Conservation (phyloP, 1,140 invertebrate species). For the Pseudomyrmex dendroicus region DNA sequence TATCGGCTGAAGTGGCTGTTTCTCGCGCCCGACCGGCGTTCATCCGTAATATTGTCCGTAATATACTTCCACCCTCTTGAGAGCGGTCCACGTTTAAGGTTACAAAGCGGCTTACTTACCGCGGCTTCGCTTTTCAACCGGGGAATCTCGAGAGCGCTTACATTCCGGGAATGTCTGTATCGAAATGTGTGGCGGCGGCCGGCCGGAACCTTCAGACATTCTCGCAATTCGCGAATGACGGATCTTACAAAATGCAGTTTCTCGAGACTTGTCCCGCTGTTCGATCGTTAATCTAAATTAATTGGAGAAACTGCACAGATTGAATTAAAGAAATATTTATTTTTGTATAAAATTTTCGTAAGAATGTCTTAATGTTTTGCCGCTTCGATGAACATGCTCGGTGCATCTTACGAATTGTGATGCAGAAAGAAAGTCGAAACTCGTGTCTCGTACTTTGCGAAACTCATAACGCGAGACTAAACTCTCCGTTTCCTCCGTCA, state of each 20-base stretch:
- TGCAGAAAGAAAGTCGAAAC: neutral
- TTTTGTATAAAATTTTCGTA: neutral
- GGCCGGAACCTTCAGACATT: neutral
- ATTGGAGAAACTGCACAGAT: neutral
- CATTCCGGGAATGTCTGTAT: constrained; percentile 68
- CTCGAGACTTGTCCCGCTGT: no score
- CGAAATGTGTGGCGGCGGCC: neutral
- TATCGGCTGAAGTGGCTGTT: constrained; percentile 71
- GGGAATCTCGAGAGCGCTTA: constrained; percentile 71
- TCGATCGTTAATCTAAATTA: neutral
- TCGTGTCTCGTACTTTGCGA: constrained; percentile 17
- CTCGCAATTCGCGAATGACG: neutral
- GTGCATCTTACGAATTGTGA: neutral
- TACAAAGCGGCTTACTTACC: constrained; percentile 73
- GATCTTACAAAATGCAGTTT: neutral
- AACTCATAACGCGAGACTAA: constrained; percentile 48
- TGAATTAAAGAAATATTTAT: neutral
- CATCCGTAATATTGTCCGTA: constrained; percentile 73
- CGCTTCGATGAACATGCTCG: no score
- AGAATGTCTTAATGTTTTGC: neutral
- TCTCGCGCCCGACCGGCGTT: constrained; percentile 69
- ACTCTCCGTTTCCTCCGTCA: neutral
- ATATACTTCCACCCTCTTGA: constrained; percentile 75
- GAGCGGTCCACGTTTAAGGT: constrained; percentile 67
- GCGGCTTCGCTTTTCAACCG: constrained; percentile 67